Base-by-base conservation (phyloP, 2,113 vertebrate species). In the Dolichallabes microphthalmus region DNA sequence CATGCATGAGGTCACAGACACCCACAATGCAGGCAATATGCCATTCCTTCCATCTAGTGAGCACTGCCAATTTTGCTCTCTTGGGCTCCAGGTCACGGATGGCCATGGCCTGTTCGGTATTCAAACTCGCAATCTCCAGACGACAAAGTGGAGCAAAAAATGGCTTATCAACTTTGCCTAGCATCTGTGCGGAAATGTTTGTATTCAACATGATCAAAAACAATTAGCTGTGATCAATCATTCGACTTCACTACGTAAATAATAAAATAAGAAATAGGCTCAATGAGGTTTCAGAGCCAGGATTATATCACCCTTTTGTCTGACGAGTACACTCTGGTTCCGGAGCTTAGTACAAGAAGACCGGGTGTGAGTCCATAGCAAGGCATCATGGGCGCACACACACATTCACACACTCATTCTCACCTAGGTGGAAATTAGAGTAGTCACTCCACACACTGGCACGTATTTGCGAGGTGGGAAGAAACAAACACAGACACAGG, bases 391-490 rank as follows among this genome's bases (percentile, higher is more conserved):
- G 52, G 22, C 69, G 45, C 30, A 25, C 7, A 45, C 45, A 74
- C 73, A 53, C 27, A 45, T 32, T 32, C 27, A 57, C 75, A 57
- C 27, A 0, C 9, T 58, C 17, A 57, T 78, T 78, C 27, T 32
- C 53, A 32, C 53, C 17, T 78, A 32, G 15, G n/a, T 0, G 17
- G 12, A 78, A 32, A 58, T 57, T 55, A 78, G 17, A 32, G 17
- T 17, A 19, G 17, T 10, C 15, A 57, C 4, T 57, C 75, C 27
- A 57, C 52, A 52, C 75, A 57, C 75, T 57, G n/a, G n/a, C 75
- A 57, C 30, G 50, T 55, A 55, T 71, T 57, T 77, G 15, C 19
- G 52, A 77, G 27, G n/a, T 76, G 74, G 52, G 73, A 76, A 77
- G 15, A 77, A 77, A 32, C 17, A 32, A 77, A 57, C 75, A 57